A percentile compares a stretch with the other conserved stretches of the same genome.
These are phyloP conservation scores for Centropus bengalensis DNA, from an alignment of 2,113 vertebrate species.

Conservation along the genomic window DNA sequence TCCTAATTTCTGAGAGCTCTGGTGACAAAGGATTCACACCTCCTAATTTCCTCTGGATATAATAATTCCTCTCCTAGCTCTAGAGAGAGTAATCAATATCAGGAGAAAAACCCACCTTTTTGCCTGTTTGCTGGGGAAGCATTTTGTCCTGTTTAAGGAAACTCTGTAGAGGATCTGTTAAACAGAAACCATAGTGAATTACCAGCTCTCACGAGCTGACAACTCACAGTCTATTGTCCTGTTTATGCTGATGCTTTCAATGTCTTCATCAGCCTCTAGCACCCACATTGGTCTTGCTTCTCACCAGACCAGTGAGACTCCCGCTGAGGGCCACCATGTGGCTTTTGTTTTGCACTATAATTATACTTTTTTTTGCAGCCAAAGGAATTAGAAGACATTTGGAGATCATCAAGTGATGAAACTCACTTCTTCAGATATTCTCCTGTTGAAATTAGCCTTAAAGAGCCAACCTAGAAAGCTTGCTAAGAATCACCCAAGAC, in stretches of 20 bases:
- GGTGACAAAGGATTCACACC: slow-evolving; percentile 27
- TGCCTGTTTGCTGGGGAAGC: not conserved
- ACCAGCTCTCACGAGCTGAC: not conserved
- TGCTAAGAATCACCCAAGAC: not conserved
- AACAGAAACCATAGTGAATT: not conserved
- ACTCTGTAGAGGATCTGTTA: not conserved
- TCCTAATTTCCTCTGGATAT: slow-evolving; percentile 41
- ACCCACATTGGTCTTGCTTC: not conserved
- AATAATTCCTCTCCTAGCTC: not conserved
- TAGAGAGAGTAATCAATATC: not conserved
- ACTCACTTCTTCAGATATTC: not conserved
- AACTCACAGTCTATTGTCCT: not conserved
- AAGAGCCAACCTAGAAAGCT: not conserved
- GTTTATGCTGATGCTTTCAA: not conserved
- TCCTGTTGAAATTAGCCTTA: not conserved
- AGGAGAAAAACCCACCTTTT: not conserved
- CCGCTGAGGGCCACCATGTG: not conserved
- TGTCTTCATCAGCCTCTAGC: not conserved
- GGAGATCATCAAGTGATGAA: not conserved
- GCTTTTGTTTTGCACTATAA: not conserved
- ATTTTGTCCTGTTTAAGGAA: slow-evolving; percentile 12
- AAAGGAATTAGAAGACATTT: not conserved
- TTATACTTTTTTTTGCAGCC: not conserved
- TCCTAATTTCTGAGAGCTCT: slow-evolving; percentile 38
- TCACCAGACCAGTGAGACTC: not conserved